Evolutionary conservation across 2,113 vertebrate genomes (phyloP), one percentile per base, ranked within the genome.

Genomic region (Drymodes brunneopygia): DNA sequence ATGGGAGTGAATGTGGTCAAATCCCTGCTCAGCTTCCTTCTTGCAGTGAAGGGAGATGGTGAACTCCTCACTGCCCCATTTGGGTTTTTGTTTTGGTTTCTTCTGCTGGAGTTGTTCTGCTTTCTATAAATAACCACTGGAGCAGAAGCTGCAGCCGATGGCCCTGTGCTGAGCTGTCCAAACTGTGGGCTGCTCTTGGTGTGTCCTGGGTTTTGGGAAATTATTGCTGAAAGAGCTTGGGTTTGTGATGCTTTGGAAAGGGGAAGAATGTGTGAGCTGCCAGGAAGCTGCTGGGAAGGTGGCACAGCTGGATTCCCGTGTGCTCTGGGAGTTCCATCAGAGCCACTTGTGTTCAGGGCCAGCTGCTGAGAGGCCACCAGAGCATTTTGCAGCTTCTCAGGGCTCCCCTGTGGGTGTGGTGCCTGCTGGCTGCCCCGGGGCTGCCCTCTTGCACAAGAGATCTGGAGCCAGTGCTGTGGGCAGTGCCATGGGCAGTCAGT

Each of bases 51-150:
- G 82, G 40, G n/a, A 66, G 90, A 17, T 72, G 85, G 12, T 75
- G 79, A 53, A 40, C 66, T 93, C 44, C 44, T 86, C 0, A 0
- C n/a, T 1, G 2, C 53, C 74, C 95, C 53, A 2, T 2, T 6
- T 72, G 85, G 54, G 50, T 11, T 91, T 96, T 79, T 75, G 61
- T 92, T 94, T 94, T 71, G 12, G 21, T 94, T 93, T 96, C 81
- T 82, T 74, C 57, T 48, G 8, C 48, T 73, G 67, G 58, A 85
- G n/a, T 35, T 45, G 80, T 95, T 96, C 95, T 92, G 45, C 82
- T 95, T 95, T 95, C 88, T 90, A 7, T 92, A 80, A 92, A 80
- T 94, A 91, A 44, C 29, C 24, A 2, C 35, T 25, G 67, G 54
- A 90, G 86, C 75, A 61, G 53, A 88, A 65, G 71, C 88, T 69